These are phyloP conservation scores for Montipora capricornis DNA, from an alignment of 64 coral and sea anemone genomes.

Conservation along the genomic window DNA sequence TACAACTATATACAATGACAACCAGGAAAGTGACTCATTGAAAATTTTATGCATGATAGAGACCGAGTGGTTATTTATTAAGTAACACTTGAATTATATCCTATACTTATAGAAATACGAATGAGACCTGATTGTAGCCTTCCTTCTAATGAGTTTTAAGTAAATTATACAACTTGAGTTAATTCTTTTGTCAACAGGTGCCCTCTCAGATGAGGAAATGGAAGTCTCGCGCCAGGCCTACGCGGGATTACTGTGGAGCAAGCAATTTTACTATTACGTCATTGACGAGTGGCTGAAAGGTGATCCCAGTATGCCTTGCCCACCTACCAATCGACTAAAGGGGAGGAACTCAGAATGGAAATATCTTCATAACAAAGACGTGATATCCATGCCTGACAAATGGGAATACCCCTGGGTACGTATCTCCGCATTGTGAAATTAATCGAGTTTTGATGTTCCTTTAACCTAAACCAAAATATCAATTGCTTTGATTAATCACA, in stretches of 20 bases:
- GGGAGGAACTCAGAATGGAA: slow-evolving; percentile 91
- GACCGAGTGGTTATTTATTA: too few relatives aligned
- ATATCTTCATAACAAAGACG: slow-evolving; percentile 76
- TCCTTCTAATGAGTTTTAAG: too few relatives aligned
- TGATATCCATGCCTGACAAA: slow-evolving; percentile 90
- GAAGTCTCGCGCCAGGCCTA: slow-evolving; percentile 80
- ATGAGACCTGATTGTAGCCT: too few relatives aligned
- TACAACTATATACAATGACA: too few relatives aligned
- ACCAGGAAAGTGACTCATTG: too few relatives aligned
- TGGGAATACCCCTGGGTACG: slow-evolving; percentile 97
- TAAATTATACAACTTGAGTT: too few relatives aligned
- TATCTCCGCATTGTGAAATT: background rate
- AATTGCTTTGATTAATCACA: too few relatives aligned
- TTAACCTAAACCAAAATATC: too few relatives aligned
- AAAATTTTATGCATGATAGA: too few relatives aligned
- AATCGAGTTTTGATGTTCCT: too few relatives aligned
- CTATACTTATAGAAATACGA: too few relatives aligned
- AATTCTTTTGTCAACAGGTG: slow-evolving; percentile 13
- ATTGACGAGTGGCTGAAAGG: slow-evolving; percentile 83
- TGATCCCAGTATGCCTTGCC: slow-evolving; percentile 43
- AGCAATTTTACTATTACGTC: slow-evolving; percentile 93
- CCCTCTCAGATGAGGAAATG: slow-evolving; percentile 61
- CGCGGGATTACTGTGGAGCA: slow-evolving; percentile 87
- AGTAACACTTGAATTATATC: too few relatives aligned
- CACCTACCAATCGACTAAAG: slow-evolving; percentile 41